Base-by-base conservation (phyloP, 2,113 vertebrate species). In the Aviceda subcristata region DNA sequence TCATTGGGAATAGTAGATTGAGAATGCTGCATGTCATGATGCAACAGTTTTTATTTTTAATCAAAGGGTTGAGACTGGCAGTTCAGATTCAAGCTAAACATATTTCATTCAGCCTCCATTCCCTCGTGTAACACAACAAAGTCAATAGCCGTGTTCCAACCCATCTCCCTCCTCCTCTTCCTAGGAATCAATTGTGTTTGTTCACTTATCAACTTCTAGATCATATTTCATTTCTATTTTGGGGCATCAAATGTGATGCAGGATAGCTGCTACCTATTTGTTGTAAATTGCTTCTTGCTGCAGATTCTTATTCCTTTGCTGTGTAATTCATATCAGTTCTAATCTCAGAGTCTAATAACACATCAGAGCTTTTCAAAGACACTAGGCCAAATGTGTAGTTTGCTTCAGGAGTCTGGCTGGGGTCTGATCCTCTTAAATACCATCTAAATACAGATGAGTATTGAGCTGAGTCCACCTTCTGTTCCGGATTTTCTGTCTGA, bases 191-290 rank as follows among this genome's bases (percentile, higher is more conserved):
- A 53, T 95, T 92, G 77, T 87, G 71, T 96, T 97, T 97, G 93
- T 92, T 95, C 94, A 97, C 41, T 96, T 94, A 93, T 89, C 79
- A 73, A 50, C 48, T 97, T 83, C 77, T 81, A 50, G 63, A 95
- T 97, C 90, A 73, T 97, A 95, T 94, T 97, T 97, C 67, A 92
- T 93, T 96, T 92, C 67, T 95, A 78, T 94, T 97, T 96, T 87
- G 68, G 68, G 53, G 22, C 72, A 88, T 90, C 78, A 92, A 78
- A 94, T 95, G 57, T 69, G 69, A 34, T 89, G 85, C 62, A 84
- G 82, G 95, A 85, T 91, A 93, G 68, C 60, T 94, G 48, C 63
- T 89, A 90, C 68, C 67, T 86, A 91, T 94, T 97, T 95, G 39
- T 73, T 82, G 64, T 60, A 92, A 96, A 96, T 95, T 90, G 48